A percentile compares a stretch with the other conserved stretches of the same genome.
These are phyloP conservation scores for Synchiropus splendidus DNA, from an alignment of 2,113 vertebrate species.

Conservation along the genomic window DNA sequence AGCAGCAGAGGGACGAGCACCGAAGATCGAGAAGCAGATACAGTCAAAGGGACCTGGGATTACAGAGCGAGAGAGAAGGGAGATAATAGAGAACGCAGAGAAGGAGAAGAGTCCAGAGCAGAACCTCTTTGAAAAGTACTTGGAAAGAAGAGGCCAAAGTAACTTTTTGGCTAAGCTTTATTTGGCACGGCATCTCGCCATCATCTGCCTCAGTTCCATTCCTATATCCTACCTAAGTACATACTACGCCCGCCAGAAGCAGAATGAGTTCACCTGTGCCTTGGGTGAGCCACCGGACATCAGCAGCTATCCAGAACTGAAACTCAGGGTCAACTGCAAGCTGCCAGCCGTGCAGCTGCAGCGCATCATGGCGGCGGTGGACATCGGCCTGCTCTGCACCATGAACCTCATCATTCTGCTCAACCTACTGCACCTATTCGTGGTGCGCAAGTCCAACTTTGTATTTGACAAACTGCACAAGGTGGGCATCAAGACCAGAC, in stretches of 20 bases:
- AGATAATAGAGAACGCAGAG: conserved; percentile 98
- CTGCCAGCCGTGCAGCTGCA: conserved; percentile 93
- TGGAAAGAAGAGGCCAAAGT: conserved; percentile 91
- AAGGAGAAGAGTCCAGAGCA: conserved; percentile 98
- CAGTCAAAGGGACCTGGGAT: conserved; percentile 96
- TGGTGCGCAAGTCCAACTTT: conserved; percentile 98
- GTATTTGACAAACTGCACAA: conserved; percentile 98
- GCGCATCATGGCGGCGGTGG: conserved; percentile 90
- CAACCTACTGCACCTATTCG: conserved; percentile 92
- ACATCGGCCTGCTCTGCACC: conserved; percentile 84
- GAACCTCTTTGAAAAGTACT: conserved; percentile 97
- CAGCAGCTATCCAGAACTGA: conserved; percentile 72
- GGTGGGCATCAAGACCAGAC: conserved; percentile 92
- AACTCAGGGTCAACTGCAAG: conserved; percentile 89
- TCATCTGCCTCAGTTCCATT: conserved; percentile 92
- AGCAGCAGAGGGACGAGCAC: conserved; percentile 91
- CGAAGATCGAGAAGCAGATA: conserved; percentile 99
- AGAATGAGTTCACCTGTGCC: conserved; percentile 94
- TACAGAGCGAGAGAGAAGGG: conserved; percentile 84
- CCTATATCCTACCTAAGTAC: conserved; percentile 92
- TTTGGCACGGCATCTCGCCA: conserved; percentile 85
- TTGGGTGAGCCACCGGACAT: conserved; percentile 84
- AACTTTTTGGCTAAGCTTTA: conserved; percentile 97
- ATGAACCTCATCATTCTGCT: conserved; percentile 94
- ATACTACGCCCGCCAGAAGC: conserved; percentile 91